These are phyloP conservation scores for Orthosia gracilis DNA, from an alignment of 2,888 invertebrate species.

Conservation along the genomic window DNA sequence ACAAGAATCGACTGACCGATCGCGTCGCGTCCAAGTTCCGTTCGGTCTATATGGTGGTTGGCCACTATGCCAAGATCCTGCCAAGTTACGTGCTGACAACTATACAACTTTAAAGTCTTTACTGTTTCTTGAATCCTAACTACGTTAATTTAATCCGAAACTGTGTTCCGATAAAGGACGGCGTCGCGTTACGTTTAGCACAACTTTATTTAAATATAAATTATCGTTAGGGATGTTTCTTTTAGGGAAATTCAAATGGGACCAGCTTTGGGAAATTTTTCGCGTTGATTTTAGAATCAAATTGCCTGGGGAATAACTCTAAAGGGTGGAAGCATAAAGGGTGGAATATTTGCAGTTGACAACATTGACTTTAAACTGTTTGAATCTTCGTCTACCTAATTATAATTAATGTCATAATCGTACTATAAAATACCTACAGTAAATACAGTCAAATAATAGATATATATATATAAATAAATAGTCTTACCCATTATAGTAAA, in stretches of 20 bases:
- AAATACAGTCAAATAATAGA: constrained; percentile 24
- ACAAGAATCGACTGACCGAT: too few relatives aligned
- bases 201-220: constrained; percentile 15
- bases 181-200: constrained; percentile 30
- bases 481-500: constrained; percentile 26
- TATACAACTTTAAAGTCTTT: too few relatives aligned
- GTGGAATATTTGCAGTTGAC: neutral
- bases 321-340: too few relatives aligned
- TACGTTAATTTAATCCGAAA: constrained; percentile 32
- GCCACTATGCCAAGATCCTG: too few relatives aligned
- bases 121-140: constrained; percentile 21
- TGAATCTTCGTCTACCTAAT: neutral
- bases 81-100: too few relatives aligned
- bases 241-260: neutral
- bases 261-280: neutral
- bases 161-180: constrained; percentile 53
- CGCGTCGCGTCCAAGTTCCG: too few relatives aligned
- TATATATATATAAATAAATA: constrained; percentile 15
- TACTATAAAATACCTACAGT: constrained; percentile 44
- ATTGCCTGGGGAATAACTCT: neutral
- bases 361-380: neutral
- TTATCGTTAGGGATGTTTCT: neutral
- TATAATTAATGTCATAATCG: neutral
- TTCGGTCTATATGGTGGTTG: too few relatives aligned
- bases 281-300: neutral